A percentile compares a stretch with the other conserved stretches of the same genome.
These are phyloP conservation scores for Uria aalge DNA, from an alignment of 2,113 vertebrate genomes.

Conservation along the genomic window DNA sequence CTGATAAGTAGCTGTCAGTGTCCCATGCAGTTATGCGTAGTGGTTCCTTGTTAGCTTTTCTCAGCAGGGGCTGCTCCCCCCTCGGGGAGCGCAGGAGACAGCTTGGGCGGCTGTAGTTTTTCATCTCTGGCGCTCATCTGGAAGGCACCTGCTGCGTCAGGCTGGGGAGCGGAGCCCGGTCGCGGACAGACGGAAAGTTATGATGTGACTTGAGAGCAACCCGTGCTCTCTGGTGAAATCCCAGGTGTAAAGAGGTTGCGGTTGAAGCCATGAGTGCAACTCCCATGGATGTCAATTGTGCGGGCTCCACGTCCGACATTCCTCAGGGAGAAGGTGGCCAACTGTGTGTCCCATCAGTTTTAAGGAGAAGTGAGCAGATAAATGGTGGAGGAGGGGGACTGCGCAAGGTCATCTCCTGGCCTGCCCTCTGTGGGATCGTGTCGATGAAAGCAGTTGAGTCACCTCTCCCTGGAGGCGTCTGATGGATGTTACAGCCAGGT, in stretches of 20 bases:
- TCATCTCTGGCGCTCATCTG: not conserved
- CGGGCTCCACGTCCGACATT: accelerated
- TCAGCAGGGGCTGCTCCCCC: not conserved
- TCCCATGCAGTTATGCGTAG: not conserved
- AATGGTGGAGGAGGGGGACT: not conserved
- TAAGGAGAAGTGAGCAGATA: not conserved
- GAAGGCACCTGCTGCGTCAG: not conserved
- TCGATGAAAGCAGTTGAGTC: not conserved
- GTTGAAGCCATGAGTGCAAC: not conserved
- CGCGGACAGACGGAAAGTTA: not conserved
- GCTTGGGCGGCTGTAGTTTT: not conserved
- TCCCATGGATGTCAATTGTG: accelerated
- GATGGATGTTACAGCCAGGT: conserved; percentile 1
- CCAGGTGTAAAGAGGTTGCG: not conserved
- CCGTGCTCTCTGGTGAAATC: not conserved
- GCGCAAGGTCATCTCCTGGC: not conserved
- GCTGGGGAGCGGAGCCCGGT: accelerated
- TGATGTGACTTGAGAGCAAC: not conserved
- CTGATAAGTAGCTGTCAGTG: not conserved
- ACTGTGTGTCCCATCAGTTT: not conserved
- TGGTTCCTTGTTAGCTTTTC: conserved; percentile 17
- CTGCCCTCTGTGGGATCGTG: not conserved
- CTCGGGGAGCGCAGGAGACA: not conserved
- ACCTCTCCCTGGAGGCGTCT: not conserved
- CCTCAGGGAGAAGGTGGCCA: not conserved